These are phyloP conservation scores for Philereme vetulata DNA, from an alignment of 2,888 invertebrate species.

Conservation along the genomic window DNA sequence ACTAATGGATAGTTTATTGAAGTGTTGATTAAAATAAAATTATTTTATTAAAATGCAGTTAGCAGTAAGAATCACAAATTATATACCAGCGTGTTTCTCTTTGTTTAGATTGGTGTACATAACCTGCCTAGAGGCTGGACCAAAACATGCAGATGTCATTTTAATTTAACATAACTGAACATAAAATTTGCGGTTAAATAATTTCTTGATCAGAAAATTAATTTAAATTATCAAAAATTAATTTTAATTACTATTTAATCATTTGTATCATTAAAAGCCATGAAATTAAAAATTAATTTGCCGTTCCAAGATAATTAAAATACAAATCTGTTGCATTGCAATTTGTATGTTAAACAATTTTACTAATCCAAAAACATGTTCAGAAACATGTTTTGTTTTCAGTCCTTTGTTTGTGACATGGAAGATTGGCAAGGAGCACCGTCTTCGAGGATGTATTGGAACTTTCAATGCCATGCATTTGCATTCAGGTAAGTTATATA, in stretches of 20 bases:
- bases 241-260: too few species aligned
- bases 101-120: conserved; percentile 26
- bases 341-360: conserved; percentile 16
- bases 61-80: conserved; percentile 1
- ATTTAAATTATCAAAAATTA: too few species aligned
- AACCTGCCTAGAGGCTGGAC: conserved; percentile 13
- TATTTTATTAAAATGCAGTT: neutral
- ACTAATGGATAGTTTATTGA: too few species aligned
- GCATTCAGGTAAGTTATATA: conserved; percentile 86
- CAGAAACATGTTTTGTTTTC: conserved; percentile 56
- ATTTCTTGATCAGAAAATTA: too few species aligned
- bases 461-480: conserved; percentile 98
- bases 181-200: too few species aligned
- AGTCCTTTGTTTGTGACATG: conserved; percentile 99
- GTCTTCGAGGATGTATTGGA: conserved; percentile 98
- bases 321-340: conserved; percentile 2
- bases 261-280: too few species aligned
- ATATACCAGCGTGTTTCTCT: conserved; percentile 24
- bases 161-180: neutral
- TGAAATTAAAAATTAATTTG: neutral
- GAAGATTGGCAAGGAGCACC: conserved; percentile 98
- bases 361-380: conserved; percentile 29
- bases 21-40: too few species aligned
- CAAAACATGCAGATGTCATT: conserved; percentile 19
- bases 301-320: neutral